These are phyloP conservation scores for Natrix natrix DNA, from an alignment of 2,797 vertebrate species.

Conservation along the genomic window DNA sequence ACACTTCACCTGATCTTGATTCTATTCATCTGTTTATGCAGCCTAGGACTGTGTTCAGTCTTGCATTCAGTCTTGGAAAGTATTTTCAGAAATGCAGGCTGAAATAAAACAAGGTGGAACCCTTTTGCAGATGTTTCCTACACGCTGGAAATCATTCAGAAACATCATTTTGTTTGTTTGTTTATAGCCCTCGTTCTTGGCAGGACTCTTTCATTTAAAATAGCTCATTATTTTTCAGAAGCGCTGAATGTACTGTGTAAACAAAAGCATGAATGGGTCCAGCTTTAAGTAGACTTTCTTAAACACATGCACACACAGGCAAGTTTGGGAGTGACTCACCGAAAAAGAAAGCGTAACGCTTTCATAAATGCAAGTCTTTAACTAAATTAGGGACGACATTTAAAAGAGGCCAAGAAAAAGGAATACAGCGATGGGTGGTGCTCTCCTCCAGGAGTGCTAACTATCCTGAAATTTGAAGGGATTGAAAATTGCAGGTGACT, in stretches of 20 bases:
- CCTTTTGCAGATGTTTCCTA: constrained; percentile 41
- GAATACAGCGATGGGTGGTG: neutral
- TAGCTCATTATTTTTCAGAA: constrained; percentile 38
- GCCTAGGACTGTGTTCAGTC: neutral
- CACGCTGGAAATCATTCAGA: constrained; percentile 42
- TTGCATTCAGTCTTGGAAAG: constrained; percentile 37
- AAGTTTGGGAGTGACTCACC: constrained; percentile 58
- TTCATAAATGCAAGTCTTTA: constrained; percentile 43
- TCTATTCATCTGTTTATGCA: too few relatives aligned
- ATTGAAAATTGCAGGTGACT: neutral
- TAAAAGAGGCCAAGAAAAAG: constrained; percentile 39
- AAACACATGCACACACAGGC: neutral
- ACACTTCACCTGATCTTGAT: too few relatives aligned
- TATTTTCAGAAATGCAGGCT: constrained; percentile 30
- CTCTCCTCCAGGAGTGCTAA: too few relatives aligned
- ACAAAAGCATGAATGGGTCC: constrained; percentile 54
- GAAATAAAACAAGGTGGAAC: constrained; percentile 17
- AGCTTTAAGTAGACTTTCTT: constrained; percentile 40
- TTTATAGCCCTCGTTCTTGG: constrained; percentile 40
- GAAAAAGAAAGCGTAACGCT: constrained; percentile 46
- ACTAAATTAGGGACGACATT: constrained; percentile 56
- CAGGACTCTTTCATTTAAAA: constrained; percentile 48
- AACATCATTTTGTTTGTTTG: constrained; percentile 22
- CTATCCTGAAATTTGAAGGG: neutral
- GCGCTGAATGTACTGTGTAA: constrained; percentile 45